These are phyloP conservation scores for Mylabris sibirica DNA, from an alignment of 2,888 invertebrate genomes.

Conservation along the genomic window DNA sequence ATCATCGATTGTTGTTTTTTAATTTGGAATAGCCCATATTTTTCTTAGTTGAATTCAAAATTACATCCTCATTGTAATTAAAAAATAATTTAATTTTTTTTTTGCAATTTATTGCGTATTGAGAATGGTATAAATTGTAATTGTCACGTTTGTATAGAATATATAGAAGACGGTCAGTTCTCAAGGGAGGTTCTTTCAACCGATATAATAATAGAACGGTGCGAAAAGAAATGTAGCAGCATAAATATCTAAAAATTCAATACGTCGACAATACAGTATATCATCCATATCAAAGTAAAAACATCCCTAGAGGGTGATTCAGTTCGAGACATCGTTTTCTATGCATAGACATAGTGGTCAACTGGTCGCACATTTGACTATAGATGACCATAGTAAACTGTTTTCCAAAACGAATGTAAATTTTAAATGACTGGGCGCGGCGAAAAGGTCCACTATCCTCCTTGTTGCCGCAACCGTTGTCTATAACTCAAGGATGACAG, in stretches of 20 bases:
- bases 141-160: slow-evolving; percentile 27
- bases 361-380: slow-evolving; percentile 61
- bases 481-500: slow-evolving; percentile 59
- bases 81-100: not conserved
- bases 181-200: slow-evolving; percentile 30
- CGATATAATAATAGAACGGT: slow-evolving; percentile 36
- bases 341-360: slow-evolving; percentile 59
- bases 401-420: slow-evolving; percentile 60
- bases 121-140: slow-evolving; percentile 1
- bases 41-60: not conserved
- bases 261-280: slow-evolving; percentile 59
- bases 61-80: not conserved
- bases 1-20: slow-evolving; percentile 1
- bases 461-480: slow-evolving; percentile 47
- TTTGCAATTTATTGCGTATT: not conserved
- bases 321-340: slow-evolving; percentile 57
- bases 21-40: not conserved
- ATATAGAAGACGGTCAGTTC: slow-evolving; percentile 26
- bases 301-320: slow-evolving; percentile 57
- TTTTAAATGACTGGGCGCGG: slow-evolving; percentile 56
- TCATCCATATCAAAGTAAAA: slow-evolving; percentile 60
- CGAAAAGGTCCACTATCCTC: slow-evolving; percentile 44
- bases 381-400: slow-evolving; percentile 60
- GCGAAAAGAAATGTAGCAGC: slow-evolving; percentile 29
- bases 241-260: slow-evolving; percentile 57